These are phyloP conservation scores for Gavialis gangeticus DNA, from an alignment of 2,113 vertebrate species.

Conservation along the genomic window DNA sequence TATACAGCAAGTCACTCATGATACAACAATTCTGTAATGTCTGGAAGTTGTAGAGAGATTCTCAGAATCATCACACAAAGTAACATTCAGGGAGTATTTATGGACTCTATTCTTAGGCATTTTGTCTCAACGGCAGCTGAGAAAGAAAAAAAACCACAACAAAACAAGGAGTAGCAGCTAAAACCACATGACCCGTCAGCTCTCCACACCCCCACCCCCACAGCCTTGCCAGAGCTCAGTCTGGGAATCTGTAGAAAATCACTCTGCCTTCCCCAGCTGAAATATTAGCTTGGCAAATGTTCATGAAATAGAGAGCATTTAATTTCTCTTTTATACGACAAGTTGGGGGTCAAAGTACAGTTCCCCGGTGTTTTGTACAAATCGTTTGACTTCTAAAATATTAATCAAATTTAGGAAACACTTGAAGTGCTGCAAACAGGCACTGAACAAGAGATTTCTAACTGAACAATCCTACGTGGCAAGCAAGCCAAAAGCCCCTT, in stretches of 20 bases:
- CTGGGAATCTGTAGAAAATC: neutral
- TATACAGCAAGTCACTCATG: no score
- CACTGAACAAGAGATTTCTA: neutral
- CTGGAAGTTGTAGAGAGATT: no score
- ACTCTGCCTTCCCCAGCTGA: neutral
- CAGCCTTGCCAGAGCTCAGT: no score
- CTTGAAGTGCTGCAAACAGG: conserved; percentile 26
- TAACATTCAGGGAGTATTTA: neutral
- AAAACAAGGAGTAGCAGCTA: neutral
- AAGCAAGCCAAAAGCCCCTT: conserved; percentile 12
- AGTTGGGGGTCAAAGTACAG: conserved; percentile 45
- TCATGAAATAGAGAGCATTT: neutral
- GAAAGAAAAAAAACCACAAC: neutral
- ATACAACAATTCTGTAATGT: no score
- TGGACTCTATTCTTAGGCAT: neutral
- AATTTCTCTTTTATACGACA: conserved; percentile 18
- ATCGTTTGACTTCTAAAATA: conserved; percentile 38
- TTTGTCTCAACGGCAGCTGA: neutral
- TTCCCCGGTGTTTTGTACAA: conserved; percentile 3
- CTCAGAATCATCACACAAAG: neutral
- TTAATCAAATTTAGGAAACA: conserved; percentile 45
- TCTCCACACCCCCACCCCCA: neutral
- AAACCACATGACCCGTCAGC: neutral
- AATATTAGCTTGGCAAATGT: neutral
- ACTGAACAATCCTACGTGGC: neutral